phyloP scores from a whole-genome alignment of 1,140 invertebrate genomes.

The Brachionus paranguensis region DNA sequence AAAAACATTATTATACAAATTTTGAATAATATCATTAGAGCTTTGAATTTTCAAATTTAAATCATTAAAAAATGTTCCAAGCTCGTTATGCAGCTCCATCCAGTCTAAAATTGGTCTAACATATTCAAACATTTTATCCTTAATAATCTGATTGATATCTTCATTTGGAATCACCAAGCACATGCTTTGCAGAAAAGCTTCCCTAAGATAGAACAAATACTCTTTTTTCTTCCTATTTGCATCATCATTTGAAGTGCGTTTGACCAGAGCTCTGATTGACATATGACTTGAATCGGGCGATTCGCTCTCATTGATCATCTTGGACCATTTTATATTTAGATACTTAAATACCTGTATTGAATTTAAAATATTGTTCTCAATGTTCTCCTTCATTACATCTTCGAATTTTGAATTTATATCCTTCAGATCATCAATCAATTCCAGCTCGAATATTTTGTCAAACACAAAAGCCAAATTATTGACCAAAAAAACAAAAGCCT shows the following conservation, averaged over 20 bases:
- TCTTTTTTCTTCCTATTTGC: background rate
- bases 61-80: background rate
- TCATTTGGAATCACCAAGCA: conserved; percentile 13
- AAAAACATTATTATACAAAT: background rate
- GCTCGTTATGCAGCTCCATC: background rate
- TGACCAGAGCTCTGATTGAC: background rate
- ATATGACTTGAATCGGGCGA: background rate
- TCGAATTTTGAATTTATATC: background rate
- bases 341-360: conserved; percentile 4
- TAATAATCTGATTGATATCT: background rate
- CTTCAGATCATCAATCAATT: background rate
- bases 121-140: background rate
- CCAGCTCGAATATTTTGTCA: background rate
- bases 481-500: conserved; percentile 5
- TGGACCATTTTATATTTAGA: background rate
- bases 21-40: background rate
- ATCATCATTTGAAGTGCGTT: background rate
- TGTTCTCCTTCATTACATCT: background rate
- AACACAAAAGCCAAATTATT: background rate
- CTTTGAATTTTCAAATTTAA: background rate
- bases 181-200: background rate
- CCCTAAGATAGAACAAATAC: background rate
- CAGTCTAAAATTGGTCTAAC: background rate
- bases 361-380: background rate
- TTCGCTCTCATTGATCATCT: background rate